These are phyloP conservation scores for Ramphastos sulfuratus DNA, from an alignment of 2,113 vertebrate genomes.

Conservation along the genomic window DNA sequence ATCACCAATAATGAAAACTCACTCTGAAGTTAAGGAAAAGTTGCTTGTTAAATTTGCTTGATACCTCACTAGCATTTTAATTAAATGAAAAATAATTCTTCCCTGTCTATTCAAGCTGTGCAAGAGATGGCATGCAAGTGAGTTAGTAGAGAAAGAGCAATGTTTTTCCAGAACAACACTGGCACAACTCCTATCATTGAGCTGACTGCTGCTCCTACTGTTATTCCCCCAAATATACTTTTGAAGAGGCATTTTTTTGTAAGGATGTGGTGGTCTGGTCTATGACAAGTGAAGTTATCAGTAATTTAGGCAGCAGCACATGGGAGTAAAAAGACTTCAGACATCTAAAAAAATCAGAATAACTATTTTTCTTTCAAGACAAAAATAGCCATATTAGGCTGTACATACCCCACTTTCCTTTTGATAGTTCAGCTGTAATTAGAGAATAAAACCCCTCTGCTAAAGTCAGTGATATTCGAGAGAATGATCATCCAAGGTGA, in stretches of 20 bases:
- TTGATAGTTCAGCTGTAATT: not conserved
- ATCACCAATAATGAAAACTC: not conserved
- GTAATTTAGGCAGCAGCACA: not conserved
- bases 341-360: not conserved
- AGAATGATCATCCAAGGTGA: not conserved
- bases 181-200: not conserved
- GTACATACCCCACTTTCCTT: not conserved
- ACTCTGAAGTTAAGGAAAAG: not conserved
- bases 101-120: not conserved
- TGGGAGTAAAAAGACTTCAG: not conserved
- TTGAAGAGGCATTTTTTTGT: not conserved
- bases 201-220: not conserved
- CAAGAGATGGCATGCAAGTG: not conserved
- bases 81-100: constrained; percentile 26
- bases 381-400: not conserved
- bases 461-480: not conserved
- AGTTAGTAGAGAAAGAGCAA: not conserved
- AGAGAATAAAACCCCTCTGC: not conserved
- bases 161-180: not conserved
- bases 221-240: not conserved
- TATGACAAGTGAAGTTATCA: not conserved
- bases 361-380: constrained; percentile 1
- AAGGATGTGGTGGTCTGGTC: not conserved
- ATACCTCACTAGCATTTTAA: constrained; percentile 25
- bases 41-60: not conserved